Evolutionary conservation across 2,888 invertebrate genomes (phyloP).

Genomic region (Eupithecia vulgata): DNA sequence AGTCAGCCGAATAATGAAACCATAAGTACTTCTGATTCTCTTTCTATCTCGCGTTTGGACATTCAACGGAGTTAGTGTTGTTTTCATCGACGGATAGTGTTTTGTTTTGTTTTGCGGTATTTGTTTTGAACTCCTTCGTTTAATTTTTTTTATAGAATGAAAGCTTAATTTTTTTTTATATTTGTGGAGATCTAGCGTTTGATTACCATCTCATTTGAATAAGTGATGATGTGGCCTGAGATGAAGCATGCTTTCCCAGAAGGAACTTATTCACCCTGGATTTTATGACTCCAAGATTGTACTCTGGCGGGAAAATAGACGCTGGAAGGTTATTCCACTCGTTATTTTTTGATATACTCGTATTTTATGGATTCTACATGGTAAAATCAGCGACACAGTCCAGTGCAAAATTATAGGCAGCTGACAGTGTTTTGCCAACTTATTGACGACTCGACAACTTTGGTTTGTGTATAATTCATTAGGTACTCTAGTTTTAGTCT

Average conservation of each 20-base stretch:
- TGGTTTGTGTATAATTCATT: background rate
- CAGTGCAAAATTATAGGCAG: background rate
- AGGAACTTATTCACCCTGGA: too few species aligned
- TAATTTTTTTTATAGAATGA: background rate
- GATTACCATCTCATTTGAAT: too few species aligned
- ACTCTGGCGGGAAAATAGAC: too few species aligned
- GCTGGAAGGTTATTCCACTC: too few species aligned
- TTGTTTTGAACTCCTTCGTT: background rate
- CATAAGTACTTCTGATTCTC: slow-evolving; percentile 37
- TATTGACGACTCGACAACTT: background rate
- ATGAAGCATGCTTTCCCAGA: too few species aligned
- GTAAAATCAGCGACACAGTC: background rate
- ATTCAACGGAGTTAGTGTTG: background rate
- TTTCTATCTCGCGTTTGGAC: slow-evolving; percentile 1
- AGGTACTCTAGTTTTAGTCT: background rate
- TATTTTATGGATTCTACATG: background rate
- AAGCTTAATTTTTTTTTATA: too few species aligned
- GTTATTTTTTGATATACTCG: too few species aligned
- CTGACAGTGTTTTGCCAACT: background rate
- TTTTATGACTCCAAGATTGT: too few species aligned
- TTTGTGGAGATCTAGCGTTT: too few species aligned
- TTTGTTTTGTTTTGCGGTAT: background rate
- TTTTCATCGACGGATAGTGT: background rate
- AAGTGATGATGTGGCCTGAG: too few species aligned
- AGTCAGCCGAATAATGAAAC: slow-evolving; percentile 40